Percentiles rank a stretch among this genome's conserved stretches.
Evolutionary conservation across 2,888 invertebrate genomes (phyloP).

Genomic region (Luffia ferchaultella): DNA sequence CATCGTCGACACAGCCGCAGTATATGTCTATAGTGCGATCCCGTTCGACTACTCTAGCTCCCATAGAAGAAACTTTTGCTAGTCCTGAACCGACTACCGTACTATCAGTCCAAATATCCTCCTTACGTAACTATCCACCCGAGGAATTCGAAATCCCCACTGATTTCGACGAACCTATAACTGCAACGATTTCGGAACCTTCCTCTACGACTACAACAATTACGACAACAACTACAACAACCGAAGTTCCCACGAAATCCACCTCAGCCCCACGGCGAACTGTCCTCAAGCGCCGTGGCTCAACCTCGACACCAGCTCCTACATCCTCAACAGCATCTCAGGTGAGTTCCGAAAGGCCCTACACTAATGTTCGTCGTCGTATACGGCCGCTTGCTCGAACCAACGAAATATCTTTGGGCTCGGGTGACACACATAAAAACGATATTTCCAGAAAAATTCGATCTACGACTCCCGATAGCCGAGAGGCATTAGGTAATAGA

Average conservation of each 20-base stretch:
- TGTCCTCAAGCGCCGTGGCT: slow-evolving; percentile 23
- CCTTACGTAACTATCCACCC: slow-evolving; percentile 40
- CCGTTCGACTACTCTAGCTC: slow-evolving; percentile 31
- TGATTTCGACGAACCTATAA: slow-evolving; percentile 24
- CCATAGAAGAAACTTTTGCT: slow-evolving; percentile 20
- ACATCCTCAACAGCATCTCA: slow-evolving; percentile 31
- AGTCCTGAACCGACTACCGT: slow-evolving; percentile 48
- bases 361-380: slow-evolving; percentile 49
- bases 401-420: slow-evolving; percentile 48
- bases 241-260: slow-evolving; percentile 22
- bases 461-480: slow-evolving; percentile 57
- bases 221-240: slow-evolving; percentile 28
- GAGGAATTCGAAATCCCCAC: slow-evolving; percentile 22
- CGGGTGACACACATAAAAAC: slow-evolving; percentile 24
- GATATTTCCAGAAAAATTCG: slow-evolving; percentile 42
- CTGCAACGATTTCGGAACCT: slow-evolving; percentile 23
- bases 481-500: slow-evolving; percentile 30
- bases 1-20: slow-evolving; percentile 42
- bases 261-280: slow-evolving; percentile 28
- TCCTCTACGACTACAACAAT: slow-evolving; percentile 17
- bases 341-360: slow-evolving; percentile 67
- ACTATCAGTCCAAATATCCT: slow-evolving; percentile 52
- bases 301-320: slow-evolving; percentile 21
- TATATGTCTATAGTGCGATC: slow-evolving; percentile 45
- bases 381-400: slow-evolving; percentile 41